Evolutionary conservation across 2,113 vertebrate genomes (phyloP), one percentile per base, ranked within the genome.

Genomic region (Zosterops borbonicus): DNA sequence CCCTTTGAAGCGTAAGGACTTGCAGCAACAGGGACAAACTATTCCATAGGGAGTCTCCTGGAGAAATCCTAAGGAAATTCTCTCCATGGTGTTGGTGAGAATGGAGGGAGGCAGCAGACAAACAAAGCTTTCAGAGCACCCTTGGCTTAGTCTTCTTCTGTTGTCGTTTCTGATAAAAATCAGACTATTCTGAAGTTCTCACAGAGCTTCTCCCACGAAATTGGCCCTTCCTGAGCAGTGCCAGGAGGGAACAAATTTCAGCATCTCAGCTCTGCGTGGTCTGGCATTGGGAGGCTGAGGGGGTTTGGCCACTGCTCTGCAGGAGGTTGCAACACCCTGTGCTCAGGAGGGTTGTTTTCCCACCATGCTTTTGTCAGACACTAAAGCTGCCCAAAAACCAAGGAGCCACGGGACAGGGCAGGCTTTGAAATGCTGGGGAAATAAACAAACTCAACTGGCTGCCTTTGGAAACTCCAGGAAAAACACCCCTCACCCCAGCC

Each of bases 91-190:
- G 11, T 49, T 70, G 75, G 77, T 60, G 73, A 69, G 92, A 86
- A 64, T 3, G 47, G 56, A 88, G 31, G 63, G 67, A 92, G 64
- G 76, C 47, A 55, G 79, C 44, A 78, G 82, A 55, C 12, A 42
- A 92, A 25, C 0, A 1, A 5, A 53, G 79, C 28, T 81, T 85
- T 94, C 86, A 79, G 77, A 95, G 49, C 49, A 28, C 41, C 7
- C 60, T 89, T 82, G 71, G 64, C 58, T 84, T 39, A 3, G 0
- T 2, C 37, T 86, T 37, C 58, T 89, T 90, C 53, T 86, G 74
- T 90, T 89, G 87, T 91, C 71, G 70, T 80, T 76, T 77, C 73
- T 91, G 85, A 88, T 95, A 65, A 96, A 96, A 96, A 95, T 95
- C 93, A 92, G 25, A 44, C 19, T 24, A 17, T 92, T 90, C 94